A percentile compares a stretch with the other conserved stretches of the same genome.
These are phyloP conservation scores for Psettodes erumei DNA, from an alignment of 2,113 vertebrate genomes.

Conservation along the genomic window DNA sequence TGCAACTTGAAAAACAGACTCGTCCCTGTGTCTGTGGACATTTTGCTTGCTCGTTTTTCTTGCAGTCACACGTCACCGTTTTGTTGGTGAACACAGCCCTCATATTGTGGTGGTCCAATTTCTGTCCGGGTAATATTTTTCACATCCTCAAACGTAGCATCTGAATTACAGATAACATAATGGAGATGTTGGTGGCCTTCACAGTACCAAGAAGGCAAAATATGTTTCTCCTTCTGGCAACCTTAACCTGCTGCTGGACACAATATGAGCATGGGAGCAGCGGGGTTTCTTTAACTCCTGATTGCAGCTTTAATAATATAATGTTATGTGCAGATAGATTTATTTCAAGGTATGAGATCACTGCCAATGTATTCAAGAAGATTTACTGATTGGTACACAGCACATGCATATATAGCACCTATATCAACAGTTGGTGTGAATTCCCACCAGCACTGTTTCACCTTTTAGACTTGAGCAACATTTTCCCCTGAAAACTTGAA, in stretches of 20 bases:
- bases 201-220: background rate
- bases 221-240: background rate
- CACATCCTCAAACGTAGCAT: constrained; percentile 14
- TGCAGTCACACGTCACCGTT: constrained; percentile 24
- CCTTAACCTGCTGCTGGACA: constrained; percentile 38
- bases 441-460: constrained; percentile 49
- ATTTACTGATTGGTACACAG: constrained; percentile 13
- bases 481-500: constrained; percentile 32
- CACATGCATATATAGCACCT: constrained; percentile 19
- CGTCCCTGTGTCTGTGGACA: constrained; percentile 10
- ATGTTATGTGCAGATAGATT: constrained; percentile 22
- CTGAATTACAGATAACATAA: constrained; percentile 9
- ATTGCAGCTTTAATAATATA: constrained; percentile 42
- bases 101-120: constrained; percentile 24
- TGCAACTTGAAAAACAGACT: constrained; percentile 47
- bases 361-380: constrained; percentile 72
- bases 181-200: constrained; percentile 4
- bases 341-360: constrained; percentile 66
- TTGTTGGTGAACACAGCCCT: constrained; percentile 28
- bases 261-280: constrained; percentile 11
- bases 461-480: constrained; percentile 10
- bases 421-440: constrained; percentile 48
- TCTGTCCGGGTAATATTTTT: constrained; percentile 11
- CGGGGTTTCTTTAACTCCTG: constrained; percentile 13
- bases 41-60: constrained; percentile 44